Base-by-base conservation (phyloP, 2,113 vertebrate species). In the Megaleporinus macrocephalus region DNA sequence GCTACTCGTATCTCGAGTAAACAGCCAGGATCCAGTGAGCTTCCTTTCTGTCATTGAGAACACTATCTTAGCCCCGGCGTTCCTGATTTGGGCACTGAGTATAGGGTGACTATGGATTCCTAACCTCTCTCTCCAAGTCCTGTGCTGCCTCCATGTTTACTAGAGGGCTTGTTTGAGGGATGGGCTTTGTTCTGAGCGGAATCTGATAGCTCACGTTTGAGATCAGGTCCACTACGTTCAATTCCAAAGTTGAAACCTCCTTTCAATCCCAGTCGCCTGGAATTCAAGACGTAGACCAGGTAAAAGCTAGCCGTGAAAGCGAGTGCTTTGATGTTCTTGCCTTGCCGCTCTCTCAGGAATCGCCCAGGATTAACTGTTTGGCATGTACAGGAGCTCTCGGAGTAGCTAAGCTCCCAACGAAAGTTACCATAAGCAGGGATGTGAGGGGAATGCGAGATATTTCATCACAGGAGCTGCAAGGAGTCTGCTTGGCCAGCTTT, bases 401-500 rank as follows among this genome's bases (percentile, higher is more conserved):
- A 27, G 30, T 22, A 41, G 18, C 53, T 65, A 11, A 29, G 47
- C 13, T 12, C 30, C 33, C 27, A 27, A 30, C 18, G 36, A 15
- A 27, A 41, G 71, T 41, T n/a, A 3, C 22, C 59, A 29, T 73
- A 10, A 47, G 33, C 24, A 44, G 66, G n/a, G 62, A 33, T 75
- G 82, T 84, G 82, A 74, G 61, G 36, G 10, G 77, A 69, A 84
- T 80, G 77, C 36, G 36, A 51, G n/a, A 76, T 80, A 27, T 49
- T 80, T 68, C 63, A 80, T 84, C 78, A 75, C 41, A 11, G 22
- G 26, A 44, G 82, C 51, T 66, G 72, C 30, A 15, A 63, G 57
- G 30, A 47, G 27, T 61, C 22, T 47, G 75, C 41, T 49, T 3
- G 27, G 72, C 53, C 47, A 13, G 53, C 57, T 36, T 22, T 36